A percentile compares a stretch with the other conserved stretches of the same genome.
Evolutionary conservation across 2,888 invertebrate genomes (phyloP).

Genomic region (Rhagonycha fulva): DNA sequence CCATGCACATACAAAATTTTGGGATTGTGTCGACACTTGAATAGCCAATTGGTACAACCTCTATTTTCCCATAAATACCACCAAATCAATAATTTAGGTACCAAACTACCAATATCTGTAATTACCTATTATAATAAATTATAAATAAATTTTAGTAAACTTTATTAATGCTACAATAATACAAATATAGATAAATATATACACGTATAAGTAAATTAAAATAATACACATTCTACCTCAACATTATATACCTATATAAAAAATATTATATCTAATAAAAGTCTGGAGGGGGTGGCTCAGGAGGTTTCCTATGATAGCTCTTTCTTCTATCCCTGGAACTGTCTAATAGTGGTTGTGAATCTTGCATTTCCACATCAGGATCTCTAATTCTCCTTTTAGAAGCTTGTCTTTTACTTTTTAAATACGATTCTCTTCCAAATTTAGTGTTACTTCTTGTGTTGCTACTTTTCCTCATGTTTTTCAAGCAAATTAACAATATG

Average conservation of each 20-base stretch:
- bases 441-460: background rate
- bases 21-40: no score
- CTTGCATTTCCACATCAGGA: conserved; percentile 33
- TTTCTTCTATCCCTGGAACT: conserved; percentile 5
- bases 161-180: background rate
- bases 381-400: conserved; percentile 14
- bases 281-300: conserved; percentile 41
- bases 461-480: background rate
- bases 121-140: background rate
- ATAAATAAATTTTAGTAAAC: background rate
- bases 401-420: background rate
- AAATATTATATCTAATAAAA: conserved; percentile 30
- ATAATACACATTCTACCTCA: conserved; percentile 10
- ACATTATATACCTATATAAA: conserved; percentile 5
- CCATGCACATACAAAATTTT: no score
- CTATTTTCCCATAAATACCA: no score
- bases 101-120: no score
- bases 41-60: no score
- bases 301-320: conserved; percentile 23
- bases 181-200: background rate
- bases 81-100: no score
- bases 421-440: background rate
- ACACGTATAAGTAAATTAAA: conserved; percentile 4
- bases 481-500: conserved; percentile 10
- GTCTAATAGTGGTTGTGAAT: conserved; percentile 19